Base-by-base conservation (phyloP, 2,113 vertebrate genomes). In the Otocyon megalotis region DNA sequence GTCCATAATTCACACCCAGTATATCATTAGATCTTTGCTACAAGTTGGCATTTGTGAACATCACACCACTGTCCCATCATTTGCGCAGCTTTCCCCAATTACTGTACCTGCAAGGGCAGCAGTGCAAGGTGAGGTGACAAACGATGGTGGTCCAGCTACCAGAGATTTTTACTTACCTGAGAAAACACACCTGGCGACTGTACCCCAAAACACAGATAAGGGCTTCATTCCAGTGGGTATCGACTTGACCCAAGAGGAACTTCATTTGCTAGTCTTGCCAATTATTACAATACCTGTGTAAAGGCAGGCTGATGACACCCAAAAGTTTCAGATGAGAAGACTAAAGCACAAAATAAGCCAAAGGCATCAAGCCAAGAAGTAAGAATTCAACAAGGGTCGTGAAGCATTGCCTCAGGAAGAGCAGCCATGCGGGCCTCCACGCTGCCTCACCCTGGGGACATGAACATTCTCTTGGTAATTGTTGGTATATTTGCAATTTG, bases 1-100 rank as follows among this genome's bases (percentile, higher is more conserved):
- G 97, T 95, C 96, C 94, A 50, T 97, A 98, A 98, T 96, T 98
- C 98, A 98, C 97, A 97, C 89, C 95, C 97, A 90, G 85, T 32
- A 5, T 7, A 97, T 93, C 83, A 97, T 97, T 92, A 95, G 96
- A 96, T 91, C 11, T 95, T 95, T 84, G 96, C 96, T 98, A 86
- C 93, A 93, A 58, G 85, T 90, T 74, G 0, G 90, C 97, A 97
- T 93, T 83, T 97, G 93, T 8, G 95, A 98, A 91, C 72, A 72
- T 96, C 93, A 96, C 83, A 92, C 95, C 81, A 97, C 79, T 92
- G 93, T 94, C 96, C 97, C 93, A 98, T 97, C 0, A 26, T 79
- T 89, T 80, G 90, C 48, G 81, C 96, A 81, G 83, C 80, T 83
- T 82, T 96, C 92, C 94, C 94, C 80, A 95, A 94, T 95, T 97